Conservation (phyloP, 2,113 vertebrate species). For the Rallus limicola region DNA sequence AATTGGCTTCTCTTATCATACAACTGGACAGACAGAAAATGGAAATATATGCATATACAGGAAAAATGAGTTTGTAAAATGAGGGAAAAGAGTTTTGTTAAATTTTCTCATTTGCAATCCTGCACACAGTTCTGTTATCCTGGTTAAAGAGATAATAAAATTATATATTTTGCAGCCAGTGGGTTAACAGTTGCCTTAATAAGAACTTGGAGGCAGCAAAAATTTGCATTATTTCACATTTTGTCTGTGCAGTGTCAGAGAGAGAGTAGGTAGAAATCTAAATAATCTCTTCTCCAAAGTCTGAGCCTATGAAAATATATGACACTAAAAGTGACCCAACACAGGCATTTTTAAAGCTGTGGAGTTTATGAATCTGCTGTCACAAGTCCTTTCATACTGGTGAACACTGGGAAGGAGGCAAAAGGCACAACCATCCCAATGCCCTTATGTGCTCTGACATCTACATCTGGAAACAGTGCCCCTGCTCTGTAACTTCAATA, state of each 20-base stretch:
- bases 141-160: neutral
- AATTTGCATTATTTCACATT: neutral
- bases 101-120: neutral
- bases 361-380: neutral
- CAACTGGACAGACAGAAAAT: neutral
- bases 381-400: accelerated
- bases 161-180: neutral
- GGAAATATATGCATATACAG: neutral
- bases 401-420: neutral
- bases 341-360: neutral
- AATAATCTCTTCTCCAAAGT: neutral
- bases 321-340: neutral
- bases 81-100: neutral
- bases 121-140: neutral
- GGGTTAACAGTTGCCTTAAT: neutral
- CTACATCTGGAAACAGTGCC: neutral
- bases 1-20: neutral
- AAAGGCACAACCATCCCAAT: neutral
- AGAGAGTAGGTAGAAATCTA: neutral
- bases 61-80: neutral
- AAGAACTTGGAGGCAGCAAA: neutral
- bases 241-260: neutral
- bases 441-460: neutral
- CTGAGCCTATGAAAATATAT: neutral
- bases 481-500: neutral